Evolutionary conservation across 2,113 vertebrate genomes (phyloP), one percentile per base, ranked within the genome.

Genomic region (Illadopsis cleaveri): DNA sequence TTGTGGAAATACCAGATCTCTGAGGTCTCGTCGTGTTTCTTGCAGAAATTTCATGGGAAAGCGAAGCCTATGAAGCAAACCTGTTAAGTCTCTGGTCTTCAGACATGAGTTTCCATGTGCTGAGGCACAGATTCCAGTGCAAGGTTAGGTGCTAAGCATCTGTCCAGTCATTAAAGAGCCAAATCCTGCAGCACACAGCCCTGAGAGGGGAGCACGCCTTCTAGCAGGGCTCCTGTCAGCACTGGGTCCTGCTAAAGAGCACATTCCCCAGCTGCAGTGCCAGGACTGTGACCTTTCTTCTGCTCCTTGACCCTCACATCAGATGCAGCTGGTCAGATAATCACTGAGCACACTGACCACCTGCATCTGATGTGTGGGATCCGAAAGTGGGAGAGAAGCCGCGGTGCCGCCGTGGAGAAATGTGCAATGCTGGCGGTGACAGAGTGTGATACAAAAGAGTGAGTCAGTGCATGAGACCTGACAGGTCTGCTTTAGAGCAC

Each of bases 231-330:
- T 93, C 38, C 58, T 82, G 27, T 47, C 66, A 81, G 68, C 42
- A 2, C 75, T 47, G 45, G 30, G 20, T 50, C 68, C 61, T 83
- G 54, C 88, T 93, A n/a, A 93, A 38, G 68, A 81, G 82, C 95
- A 82, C 77, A 78, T 83, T 95, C 86, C 68, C 86, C 96, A 96
- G 94, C 95, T 97, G 96, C 94, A 84, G 4, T 30, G 72, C 60
- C 80, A 78, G 76, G 4, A 58, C 72, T 10, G 4, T 94, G 96
- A 97, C 95, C 95, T 97, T 81, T 83, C 89, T 35, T 19, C 71
- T 97, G 95, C 96, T 96, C 96, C 94, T 56, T 96, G 95, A 97
- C 95, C 96, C 94, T 68, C 56, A 44, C 82, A 86, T 31, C 82
- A 93, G 82, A 68, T 64, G 94, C 96, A 97, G 95, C 94, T 95